Evolutionary conservation across 2,888 invertebrate genomes (phyloP), one percentile per base, ranked within the genome.

Genomic region (Coleophora flavipennella): DNA sequence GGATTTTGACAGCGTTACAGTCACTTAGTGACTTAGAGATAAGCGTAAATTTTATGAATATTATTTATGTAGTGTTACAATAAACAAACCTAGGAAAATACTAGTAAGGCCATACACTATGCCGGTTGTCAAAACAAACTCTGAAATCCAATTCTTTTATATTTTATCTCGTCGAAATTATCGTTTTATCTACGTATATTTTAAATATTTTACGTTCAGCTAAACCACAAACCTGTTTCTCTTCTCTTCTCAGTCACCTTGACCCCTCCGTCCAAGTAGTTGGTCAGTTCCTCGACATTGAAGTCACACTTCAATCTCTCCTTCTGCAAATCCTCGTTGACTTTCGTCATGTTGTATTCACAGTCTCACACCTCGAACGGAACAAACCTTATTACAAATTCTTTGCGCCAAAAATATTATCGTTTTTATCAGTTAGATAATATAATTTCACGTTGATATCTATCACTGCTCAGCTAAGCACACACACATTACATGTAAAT

Each of bases 291-390:
- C 46, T 85, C 72, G 0, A 89, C 73, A 66, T 90, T 78, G 62
- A 94, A 93, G 34, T 87, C 87, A 59, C 92, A 92, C 50, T 87
- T 90, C 27, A 86, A 73, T 37, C 94, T 86, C 68, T 94, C 94
- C 44, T 76, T 87, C 41, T 80, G 71, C 42, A 94, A 79, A 75
- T 94, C 93, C 39, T 85, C 76, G 67, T 92, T 92, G 8, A 91
- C 68, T 52, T 58, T 59, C 9, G 27, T 11, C 31, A 36, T 46
- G 10, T 38, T 39, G 20, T n/a, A 36, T 44, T 48, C 61, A 14
- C n/a, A 10, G 12, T 34, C 62, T 60, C 39, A 27, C 27, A 26
- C 26, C 13, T 12, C 12, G 12, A 31, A 11, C 13, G 13, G 31
- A 33, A 32, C n/a, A 35, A 14, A 10, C 9, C 12, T 6, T 8